Percentiles rank a stretch among this genome's conserved stretches.
Evolutionary conservation across 2,888 invertebrate species (phyloP).

Genomic region (Dyspetes luteomarginatus): DNA sequence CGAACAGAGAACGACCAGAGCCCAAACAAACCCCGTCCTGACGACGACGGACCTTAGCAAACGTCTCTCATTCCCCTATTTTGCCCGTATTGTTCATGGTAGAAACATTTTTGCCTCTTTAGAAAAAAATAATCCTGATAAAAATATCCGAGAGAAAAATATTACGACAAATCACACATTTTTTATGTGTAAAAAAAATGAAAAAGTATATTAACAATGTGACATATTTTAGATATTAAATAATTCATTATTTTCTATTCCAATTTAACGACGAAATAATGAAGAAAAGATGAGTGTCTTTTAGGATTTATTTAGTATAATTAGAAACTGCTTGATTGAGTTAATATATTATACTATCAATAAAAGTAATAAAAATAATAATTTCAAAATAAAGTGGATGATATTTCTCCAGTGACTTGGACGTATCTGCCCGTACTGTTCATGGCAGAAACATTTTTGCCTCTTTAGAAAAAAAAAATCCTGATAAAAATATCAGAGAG

Average conservation of each 20-base stretch:
- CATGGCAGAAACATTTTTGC: slow-evolving; percentile 33
- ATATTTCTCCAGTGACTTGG: too few relatives aligned
- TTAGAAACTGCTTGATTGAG: too few relatives aligned
- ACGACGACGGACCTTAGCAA: slow-evolving; percentile 30
- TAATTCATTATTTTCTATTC: too few relatives aligned
- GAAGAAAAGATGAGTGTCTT: too few relatives aligned
- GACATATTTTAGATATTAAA: too few relatives aligned
- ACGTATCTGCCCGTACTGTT: slow-evolving; percentile 31
- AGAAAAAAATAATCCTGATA: slow-evolving; percentile 50
- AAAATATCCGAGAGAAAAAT: neutral
- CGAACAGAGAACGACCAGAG: slow-evolving; percentile 16
- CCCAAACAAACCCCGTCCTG: slow-evolving; percentile 52
- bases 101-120: slow-evolving; percentile 8
- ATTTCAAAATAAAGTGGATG: too few relatives aligned
- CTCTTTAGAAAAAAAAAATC: slow-evolving; percentile 53
- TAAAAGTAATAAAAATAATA: too few relatives aligned
- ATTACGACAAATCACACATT: slow-evolving; percentile 34
- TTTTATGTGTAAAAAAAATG: slow-evolving; percentile 29
- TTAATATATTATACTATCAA: too few relatives aligned
- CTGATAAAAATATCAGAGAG: neutral
- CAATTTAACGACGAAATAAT: too few relatives aligned
- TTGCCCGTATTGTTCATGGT: slow-evolving; percentile 44
- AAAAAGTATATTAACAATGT: too few relatives aligned
- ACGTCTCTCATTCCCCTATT: slow-evolving; percentile 28
- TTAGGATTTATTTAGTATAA: too few relatives aligned